Percentiles rank a stretch among this genome's conserved stretches.
phyloP scores from a whole-genome alignment of 2,888 invertebrate species.

The Ecliptopera silaceata region DNA sequence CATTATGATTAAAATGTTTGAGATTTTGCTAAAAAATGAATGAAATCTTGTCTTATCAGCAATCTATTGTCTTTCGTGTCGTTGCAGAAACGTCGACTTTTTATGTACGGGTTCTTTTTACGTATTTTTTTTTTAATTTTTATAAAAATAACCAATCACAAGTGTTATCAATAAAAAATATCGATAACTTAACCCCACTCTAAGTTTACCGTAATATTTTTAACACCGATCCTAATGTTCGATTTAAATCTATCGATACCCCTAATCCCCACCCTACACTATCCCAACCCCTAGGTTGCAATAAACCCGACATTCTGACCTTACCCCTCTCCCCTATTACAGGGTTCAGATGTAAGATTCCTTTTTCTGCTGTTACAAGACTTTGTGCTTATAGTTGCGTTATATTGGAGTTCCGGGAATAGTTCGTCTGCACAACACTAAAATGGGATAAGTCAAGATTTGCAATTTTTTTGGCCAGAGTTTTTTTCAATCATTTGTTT shows the following conservation, averaged over 20 bases:
- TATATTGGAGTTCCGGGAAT: constrained; percentile 21
- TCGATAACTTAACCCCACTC: constrained; percentile 5
- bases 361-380: constrained; percentile 36
- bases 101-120: no score
- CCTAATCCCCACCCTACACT: constrained; percentile 14
- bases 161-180: constrained; percentile 7
- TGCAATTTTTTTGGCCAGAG: background rate
- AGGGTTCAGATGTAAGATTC: constrained; percentile 39
- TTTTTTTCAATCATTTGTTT: no score
- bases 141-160: no score
- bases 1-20: no score
- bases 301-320: constrained; percentile 38
- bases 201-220: constrained; percentile 20
- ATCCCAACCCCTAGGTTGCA: constrained; percentile 36
- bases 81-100: no score
- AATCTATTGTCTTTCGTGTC: no score
- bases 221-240: constrained; percentile 18
- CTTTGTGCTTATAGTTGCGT: constrained; percentile 33
- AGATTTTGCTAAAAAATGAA: no score
- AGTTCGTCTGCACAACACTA: constrained; percentile 6
- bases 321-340: constrained; percentile 29
- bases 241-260: constrained; percentile 29
- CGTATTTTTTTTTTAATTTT: no score
- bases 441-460: constrained; percentile 12
- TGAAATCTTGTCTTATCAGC: no score